phyloP scores from a whole-genome alignment of 2,797 vertebrate genomes.

The Anabas testudineus region DNA sequence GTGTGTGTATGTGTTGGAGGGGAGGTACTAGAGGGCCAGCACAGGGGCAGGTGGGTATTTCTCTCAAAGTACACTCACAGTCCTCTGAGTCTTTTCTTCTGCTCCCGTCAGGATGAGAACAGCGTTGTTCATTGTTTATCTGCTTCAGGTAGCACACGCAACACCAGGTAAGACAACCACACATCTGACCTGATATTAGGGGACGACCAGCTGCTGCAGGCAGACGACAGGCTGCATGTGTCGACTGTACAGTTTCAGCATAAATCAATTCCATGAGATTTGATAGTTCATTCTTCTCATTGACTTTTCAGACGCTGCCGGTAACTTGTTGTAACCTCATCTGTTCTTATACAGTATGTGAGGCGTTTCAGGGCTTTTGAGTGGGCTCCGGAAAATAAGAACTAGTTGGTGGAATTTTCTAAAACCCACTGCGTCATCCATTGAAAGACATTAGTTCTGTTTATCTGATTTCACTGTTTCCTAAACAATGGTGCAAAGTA shows the following conservation, averaged over 20 bases:
- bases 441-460: too few species aligned
- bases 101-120: constrained; percentile 62
- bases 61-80: constrained; percentile 22
- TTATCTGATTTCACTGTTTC: too few species aligned
- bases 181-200: not conserved
- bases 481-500: too few species aligned
- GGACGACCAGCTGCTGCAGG: not conserved
- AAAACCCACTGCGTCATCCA: too few species aligned
- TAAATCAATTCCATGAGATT: too few species aligned
- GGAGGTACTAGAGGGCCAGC: constrained; percentile 27
- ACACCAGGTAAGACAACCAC: constrained; percentile 68
- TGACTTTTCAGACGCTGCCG: too few species aligned
- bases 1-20: constrained; percentile 17
- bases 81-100: constrained; percentile 27
- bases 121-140: constrained; percentile 52
- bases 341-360: too few species aligned
- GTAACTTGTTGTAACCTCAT: too few species aligned
- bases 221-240: not conserved
- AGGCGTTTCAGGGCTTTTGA: too few species aligned
- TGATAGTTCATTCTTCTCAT: too few species aligned
- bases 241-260: not conserved
- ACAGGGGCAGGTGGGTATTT: constrained; percentile 38
- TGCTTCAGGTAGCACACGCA: constrained; percentile 48
- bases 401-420: too few species aligned
- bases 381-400: too few species aligned